These are phyloP conservation scores for Nothoprocta pentlandii DNA, from an alignment of 2,113 vertebrate species.

Conservation along the genomic window DNA sequence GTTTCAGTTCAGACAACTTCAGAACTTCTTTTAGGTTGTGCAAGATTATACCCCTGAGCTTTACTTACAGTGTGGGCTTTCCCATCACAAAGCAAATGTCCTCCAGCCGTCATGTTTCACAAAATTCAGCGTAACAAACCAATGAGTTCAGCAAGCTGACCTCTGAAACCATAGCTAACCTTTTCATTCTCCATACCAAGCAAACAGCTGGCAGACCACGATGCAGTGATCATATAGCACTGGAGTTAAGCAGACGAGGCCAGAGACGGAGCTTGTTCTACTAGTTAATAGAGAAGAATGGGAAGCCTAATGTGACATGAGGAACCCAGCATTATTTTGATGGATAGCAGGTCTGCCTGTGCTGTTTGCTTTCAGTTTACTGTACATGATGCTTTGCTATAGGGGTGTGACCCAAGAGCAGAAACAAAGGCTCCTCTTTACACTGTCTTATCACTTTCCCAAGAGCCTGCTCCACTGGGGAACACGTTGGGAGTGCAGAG, in stretches of 20 bases:
- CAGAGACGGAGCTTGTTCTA: background rate
- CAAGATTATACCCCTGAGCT: background rate
- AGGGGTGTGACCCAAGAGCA: background rate
- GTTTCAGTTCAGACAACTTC: background rate
- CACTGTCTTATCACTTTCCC: rapidly evolving
- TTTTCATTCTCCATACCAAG: background rate
- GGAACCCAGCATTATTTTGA: rapidly evolving
- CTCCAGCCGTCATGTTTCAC: rapidly evolving
- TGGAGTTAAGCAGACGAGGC: background rate
- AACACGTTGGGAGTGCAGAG: background rate
- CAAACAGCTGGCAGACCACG: background rate
- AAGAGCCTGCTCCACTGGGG: background rate
- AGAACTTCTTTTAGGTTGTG: background rate
- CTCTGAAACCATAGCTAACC: background rate
- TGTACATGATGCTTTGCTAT: background rate
- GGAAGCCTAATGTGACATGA: background rate
- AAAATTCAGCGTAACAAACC: background rate
- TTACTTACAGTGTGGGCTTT: background rate
- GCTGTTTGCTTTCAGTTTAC: background rate
- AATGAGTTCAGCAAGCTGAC: background rate
- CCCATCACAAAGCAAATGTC: background rate
- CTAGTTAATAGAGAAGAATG: background rate
- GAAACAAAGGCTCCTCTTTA: background rate
- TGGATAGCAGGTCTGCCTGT: background rate
- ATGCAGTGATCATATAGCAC: background rate